phyloP scores from a whole-genome alignment of 2,113 vertebrate genomes.

The Nothoprocta pentlandii region DNA sequence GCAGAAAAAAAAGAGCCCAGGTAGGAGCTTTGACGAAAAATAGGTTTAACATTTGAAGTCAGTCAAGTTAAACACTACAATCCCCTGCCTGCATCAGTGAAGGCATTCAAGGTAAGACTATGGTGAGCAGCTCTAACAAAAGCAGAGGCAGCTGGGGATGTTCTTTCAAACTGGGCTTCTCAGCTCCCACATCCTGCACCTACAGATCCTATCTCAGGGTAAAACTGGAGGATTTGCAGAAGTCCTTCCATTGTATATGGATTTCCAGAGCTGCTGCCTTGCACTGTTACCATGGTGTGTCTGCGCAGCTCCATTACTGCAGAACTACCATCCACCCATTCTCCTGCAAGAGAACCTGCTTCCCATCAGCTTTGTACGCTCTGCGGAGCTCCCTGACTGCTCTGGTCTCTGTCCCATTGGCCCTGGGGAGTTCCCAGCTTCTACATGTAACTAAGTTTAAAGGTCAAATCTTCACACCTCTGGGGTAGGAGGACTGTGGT shows the following conservation, averaged over 20 bases:
- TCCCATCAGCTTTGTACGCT: not conserved
- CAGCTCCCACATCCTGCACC: not conserved
- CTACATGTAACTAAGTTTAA: not conserved
- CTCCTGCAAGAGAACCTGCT: not conserved
- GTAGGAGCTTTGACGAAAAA: not conserved
- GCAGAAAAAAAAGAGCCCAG: not conserved
- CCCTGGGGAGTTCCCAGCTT: not conserved
- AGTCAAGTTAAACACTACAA: not conserved
- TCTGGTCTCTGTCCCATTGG: not conserved
- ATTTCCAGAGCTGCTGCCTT: conserved; percentile 13
- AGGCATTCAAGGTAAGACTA: not conserved
- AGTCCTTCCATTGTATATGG: not conserved
- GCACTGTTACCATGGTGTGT: not conserved
- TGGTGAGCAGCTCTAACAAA: not conserved
- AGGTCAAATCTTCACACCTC: not conserved
- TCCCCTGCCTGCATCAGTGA: not conserved
- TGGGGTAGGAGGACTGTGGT: not conserved
- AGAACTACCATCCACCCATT: not conserved
- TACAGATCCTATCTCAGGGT: not conserved
- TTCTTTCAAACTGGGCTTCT: not conserved
- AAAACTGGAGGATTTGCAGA: not conserved
- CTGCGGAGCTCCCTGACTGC: not conserved
- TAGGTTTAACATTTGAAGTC: not conserved
- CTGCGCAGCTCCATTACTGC: not conserved
- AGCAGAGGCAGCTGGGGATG: not conserved